phyloP scores from a whole-genome alignment of 2,113 vertebrate genomes.

The Varanus komodoensis region DNA sequence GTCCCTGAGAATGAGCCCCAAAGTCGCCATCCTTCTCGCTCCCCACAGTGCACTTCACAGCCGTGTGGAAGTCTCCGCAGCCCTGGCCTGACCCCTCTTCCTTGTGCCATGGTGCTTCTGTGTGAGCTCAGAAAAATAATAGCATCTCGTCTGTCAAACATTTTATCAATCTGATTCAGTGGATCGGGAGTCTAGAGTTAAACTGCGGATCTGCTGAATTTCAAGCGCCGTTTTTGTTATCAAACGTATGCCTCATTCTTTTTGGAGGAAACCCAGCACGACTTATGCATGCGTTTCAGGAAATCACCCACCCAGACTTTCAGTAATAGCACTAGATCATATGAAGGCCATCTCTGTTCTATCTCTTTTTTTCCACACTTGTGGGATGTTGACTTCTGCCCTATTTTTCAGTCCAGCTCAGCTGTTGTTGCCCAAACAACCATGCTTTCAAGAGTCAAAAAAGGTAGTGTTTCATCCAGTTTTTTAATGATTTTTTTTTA shows the following conservation, averaged over 20 bases:
- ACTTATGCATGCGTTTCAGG: neutral
- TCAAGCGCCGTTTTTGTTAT: neutral
- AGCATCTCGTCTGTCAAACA: neutral
- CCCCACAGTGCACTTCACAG: no score
- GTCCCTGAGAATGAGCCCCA: no score
- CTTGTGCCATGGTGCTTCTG: no score
- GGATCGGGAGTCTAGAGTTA: neutral
- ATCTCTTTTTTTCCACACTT: neutral
- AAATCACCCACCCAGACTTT: neutral
- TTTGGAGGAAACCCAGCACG: neutral
- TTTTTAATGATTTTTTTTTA: slow-evolving; percentile 6
- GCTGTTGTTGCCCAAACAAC: neutral
- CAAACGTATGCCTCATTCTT: neutral
- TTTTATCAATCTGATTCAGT: neutral
- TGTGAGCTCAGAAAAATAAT: no score
- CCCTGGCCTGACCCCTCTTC: no score
- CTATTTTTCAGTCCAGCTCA: neutral
- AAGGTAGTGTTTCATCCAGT: neutral
- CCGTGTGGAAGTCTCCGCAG: no score
- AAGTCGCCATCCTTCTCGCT: no score
- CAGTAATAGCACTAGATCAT: neutral
- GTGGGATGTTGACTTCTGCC: neutral
- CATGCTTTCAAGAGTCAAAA: neutral
- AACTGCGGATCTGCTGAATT: neutral
- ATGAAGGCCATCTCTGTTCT: neutral